Evolutionary conservation across 2,797 vertebrate genomes (phyloP), one percentile per base, ranked within the genome.

Genomic region (Coracias cyanogaster): DNA sequence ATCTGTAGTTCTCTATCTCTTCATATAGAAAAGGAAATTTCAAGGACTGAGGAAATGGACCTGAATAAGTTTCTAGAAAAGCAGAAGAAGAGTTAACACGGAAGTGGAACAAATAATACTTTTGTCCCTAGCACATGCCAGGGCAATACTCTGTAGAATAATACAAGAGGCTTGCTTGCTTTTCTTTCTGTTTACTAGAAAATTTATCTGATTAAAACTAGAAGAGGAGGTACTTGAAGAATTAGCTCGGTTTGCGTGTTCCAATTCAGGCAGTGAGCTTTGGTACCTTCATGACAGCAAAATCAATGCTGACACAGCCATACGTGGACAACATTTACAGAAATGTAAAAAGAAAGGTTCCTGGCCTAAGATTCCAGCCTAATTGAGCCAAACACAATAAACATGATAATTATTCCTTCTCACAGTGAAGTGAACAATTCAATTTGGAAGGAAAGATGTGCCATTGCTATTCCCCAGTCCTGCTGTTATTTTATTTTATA

Each of bases 401-500:
- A 95, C 88, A 89, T 78, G 78, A 80, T 93, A 94, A 96, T 95
- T 95, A 95, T 95, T 96, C 70, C 94, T 96, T 96, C 93, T 95
- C 93, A 82, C 78, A 93, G 67, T 45, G 61, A 95, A 96, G 86
- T 80, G 88, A 94, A 96, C 96, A 96, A 95, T 95, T 96, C 96
- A 95, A 92, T 97, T 96, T 96, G 93, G 88, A 96, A 92, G 74
- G 90, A 86, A 93, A 87, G 93, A 94, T 80, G 29, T 87, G 78
- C 90, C 90, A 95, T 82, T 85, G 73, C 93, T 92, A 73, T 93
- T 94, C 95, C 93, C 92, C 80, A 89, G 88, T 82, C 94, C 90
- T 89, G 74, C 83, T 94, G 95, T 96, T 96, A 96, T 93, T 95
- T 96, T 96, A 94, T 94, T 95, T 97, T 95, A 95, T 90, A 96